phyloP scores from a whole-genome alignment of 2,888 invertebrate genomes.

The Paralinhomoeus sp. region DNA sequence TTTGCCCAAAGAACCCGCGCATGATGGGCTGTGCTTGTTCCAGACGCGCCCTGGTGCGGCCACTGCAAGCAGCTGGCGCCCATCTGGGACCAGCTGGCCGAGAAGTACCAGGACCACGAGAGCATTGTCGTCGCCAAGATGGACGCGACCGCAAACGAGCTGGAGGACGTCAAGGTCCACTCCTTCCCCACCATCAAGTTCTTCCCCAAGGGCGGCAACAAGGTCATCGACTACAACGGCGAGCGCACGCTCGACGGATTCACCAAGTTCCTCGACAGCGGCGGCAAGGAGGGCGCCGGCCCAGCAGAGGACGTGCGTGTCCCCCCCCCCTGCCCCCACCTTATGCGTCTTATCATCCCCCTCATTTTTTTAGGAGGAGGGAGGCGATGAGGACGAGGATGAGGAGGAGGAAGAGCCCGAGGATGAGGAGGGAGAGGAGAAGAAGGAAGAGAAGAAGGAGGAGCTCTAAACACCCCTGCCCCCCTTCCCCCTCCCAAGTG shows the following conservation, averaged over 20 bases:
- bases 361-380: too few species aligned
- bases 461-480: too few species aligned
- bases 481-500: too few species aligned
- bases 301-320: slow-evolving; percentile 15
- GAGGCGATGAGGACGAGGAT: too few species aligned
- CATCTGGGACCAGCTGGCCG: slow-evolving; percentile 80
- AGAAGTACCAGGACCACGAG: slow-evolving; percentile 57
- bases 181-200: slow-evolving; percentile 76
- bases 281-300: slow-evolving; percentile 42
- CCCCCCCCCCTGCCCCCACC: too few species aligned
- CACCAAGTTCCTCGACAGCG: slow-evolving; percentile 71
- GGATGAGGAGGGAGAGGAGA: too few species aligned
- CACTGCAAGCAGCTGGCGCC: slow-evolving; percentile 94
- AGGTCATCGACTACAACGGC: slow-evolving; percentile 69
- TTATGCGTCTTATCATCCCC: too few species aligned
- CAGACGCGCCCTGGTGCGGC: slow-evolving; percentile 78
- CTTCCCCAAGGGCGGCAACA: slow-evolving; percentile 74
- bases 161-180: slow-evolving; percentile 75
- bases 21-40: background rate
- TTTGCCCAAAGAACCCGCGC: background rate
- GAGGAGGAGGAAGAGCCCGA: too few species aligned
- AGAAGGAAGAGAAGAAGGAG: too few species aligned
- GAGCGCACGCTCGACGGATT: slow-evolving; percentile 80
- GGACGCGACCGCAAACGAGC: slow-evolving; percentile 90
- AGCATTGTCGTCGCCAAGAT: slow-evolving; percentile 86